Base-by-base conservation (phyloP, 2,888 invertebrate genomes). In the Scaptomyza parva region DNA sequence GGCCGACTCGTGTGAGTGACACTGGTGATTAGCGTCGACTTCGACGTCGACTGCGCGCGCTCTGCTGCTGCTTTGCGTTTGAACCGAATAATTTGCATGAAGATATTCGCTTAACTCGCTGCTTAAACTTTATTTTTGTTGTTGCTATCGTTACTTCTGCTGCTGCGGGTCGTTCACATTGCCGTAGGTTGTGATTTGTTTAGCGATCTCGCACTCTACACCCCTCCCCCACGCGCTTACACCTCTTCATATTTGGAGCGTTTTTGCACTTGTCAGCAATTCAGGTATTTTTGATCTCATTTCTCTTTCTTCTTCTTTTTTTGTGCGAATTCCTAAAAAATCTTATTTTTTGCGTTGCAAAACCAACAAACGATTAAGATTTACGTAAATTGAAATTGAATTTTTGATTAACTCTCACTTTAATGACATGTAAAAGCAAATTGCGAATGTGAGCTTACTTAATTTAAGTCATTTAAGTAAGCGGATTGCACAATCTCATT, bases 81-180 rank as follows among this genome's bases (percentile, higher is more conserved):
- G 78, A 86, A 76, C 66, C 78, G 62, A 72, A 86, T 75, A 80
- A 85, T 85, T 88, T 85, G 80, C 84, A 88, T 84, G 54, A 57
- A 57, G 53, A 55, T 47, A 66, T 71, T 70, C 8, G 41, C 47
- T 64, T 40, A 51, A 54, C 39, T n/a, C 43, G 48, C 40, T 60
- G 47, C 72, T 35, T 26, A 20, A 47, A 28, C 40, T 48, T 22
- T 48, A 33, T 14, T 47, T 40, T 45, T 58, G 53, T 37, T 43
- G 24, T 28, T 52, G 40, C 26, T 26, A 50, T 37, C 39, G 24
- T 28, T 52, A 35, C 26, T 26, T 44, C 8, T 51, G 24, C 12
- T 55, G 40, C 28, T 61, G 45, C 40, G 55, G 84, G 69, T 88
- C 84, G 72, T 85, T 85, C 83, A 85, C 84, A 72, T 77, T 77